Evolutionary conservation across 2,888 invertebrate species (phyloP).

Genomic region (Chaitophorus viminalis): DNA sequence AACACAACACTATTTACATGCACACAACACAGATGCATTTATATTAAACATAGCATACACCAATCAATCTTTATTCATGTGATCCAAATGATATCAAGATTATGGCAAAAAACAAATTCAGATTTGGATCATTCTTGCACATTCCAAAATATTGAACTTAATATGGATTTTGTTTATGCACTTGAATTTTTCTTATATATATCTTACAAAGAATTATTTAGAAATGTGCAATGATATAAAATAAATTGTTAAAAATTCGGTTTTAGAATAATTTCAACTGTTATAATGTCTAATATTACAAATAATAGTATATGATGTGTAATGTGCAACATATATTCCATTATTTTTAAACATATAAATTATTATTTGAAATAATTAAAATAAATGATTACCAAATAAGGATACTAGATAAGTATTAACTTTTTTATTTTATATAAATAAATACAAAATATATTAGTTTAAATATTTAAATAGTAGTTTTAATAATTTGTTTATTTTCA

Average conservation of each 20-base stretch:
- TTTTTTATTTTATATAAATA: too few relatives aligned
- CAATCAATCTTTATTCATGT: slow-evolving; percentile 36
- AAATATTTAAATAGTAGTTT: too few relatives aligned
- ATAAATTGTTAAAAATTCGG: neutral
- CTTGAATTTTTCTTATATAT: neutral
- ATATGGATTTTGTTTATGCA: slow-evolving; percentile 21
- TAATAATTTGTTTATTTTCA: too few relatives aligned
- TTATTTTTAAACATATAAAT: too few relatives aligned
- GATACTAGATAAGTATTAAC: too few relatives aligned
- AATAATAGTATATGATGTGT: neutral
- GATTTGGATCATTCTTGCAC: slow-evolving; percentile 1
- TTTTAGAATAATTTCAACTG: neutral
- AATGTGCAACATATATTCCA: too few relatives aligned
- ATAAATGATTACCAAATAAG: too few relatives aligned
- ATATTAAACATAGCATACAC: slow-evolving; percentile 49
- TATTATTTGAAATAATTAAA: too few relatives aligned
- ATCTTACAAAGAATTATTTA: slow-evolving; percentile 34
- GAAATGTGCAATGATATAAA: slow-evolving; percentile 43
- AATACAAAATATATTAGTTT: too few relatives aligned
- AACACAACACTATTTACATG: slow-evolving; percentile 59
- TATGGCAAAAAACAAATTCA: slow-evolving; percentile 26
- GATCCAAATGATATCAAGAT: slow-evolving; percentile 29
- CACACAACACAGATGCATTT: slow-evolving; percentile 58
- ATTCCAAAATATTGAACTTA: slow-evolving; percentile 29
- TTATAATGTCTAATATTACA: neutral